These are phyloP conservation scores for Trissonchulus sp. DNA, from an alignment of 2,888 invertebrate species.

Conservation along the genomic window DNA sequence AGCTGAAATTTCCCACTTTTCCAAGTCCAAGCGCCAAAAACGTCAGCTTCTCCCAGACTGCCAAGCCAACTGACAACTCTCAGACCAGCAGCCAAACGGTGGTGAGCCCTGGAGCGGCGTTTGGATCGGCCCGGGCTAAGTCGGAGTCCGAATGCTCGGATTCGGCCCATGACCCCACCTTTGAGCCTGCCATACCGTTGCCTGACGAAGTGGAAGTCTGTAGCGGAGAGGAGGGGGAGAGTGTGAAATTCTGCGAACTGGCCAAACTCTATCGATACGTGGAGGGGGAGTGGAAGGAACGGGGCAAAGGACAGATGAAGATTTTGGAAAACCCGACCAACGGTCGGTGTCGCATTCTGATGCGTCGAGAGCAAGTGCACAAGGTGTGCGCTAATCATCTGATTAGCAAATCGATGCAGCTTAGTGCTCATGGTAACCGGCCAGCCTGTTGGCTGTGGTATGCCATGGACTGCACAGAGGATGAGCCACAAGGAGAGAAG, in stretches of 20 bases:
- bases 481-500: neutral
- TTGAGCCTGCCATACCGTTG: slow-evolving; percentile 45
- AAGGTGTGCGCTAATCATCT: slow-evolving; percentile 50
- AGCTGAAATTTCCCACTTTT: too few species aligned
- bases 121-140: too few species aligned
- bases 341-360: slow-evolving; percentile 66
- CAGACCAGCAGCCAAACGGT: too few species aligned
- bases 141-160: neutral
- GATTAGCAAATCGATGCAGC: slow-evolving; percentile 60
- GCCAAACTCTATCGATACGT: slow-evolving; percentile 54
- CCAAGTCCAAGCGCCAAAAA: too few species aligned
- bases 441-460: slow-evolving; percentile 15
- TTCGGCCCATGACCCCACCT: slow-evolving; percentile 22
- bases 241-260: slow-evolving; percentile 50
- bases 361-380: slow-evolving; percentile 78
- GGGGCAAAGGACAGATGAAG: slow-evolving; percentile 58
- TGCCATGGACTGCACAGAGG: slow-evolving; percentile 2
- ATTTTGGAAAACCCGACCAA: slow-evolving; percentile 64
- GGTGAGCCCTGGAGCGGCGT: too few species aligned
- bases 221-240: slow-evolving; percentile 49
- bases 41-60: too few species aligned
- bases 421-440: slow-evolving; percentile 55
- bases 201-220: slow-evolving; percentile 45
- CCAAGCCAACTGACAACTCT: too few species aligned
- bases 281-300: slow-evolving; percentile 51